Conservation (phyloP, 2,797 vertebrate genomes). For the Acanthurus tractus region DNA sequence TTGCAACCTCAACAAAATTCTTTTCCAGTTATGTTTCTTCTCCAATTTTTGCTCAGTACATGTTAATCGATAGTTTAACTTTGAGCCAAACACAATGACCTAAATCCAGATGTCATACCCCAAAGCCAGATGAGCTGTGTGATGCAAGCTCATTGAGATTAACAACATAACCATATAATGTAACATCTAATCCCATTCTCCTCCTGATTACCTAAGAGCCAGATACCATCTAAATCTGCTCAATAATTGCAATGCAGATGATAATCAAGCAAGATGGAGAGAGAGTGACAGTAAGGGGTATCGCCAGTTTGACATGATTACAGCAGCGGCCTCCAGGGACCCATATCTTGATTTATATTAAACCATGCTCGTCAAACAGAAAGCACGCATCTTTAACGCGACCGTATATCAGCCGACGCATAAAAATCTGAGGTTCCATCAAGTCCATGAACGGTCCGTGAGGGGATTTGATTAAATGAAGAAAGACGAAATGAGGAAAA, state of each 20-base stretch:
- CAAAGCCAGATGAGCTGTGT: slow-evolving; percentile 37
- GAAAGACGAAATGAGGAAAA: slow-evolving; percentile 28
- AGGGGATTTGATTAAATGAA: slow-evolving; percentile 60
- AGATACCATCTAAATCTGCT: slow-evolving; percentile 75
- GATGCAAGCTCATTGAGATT: slow-evolving; percentile 55
- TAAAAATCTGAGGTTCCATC: slow-evolving; percentile 70
- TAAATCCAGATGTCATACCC: slow-evolving; percentile 49
- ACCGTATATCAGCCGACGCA: slow-evolving; percentile 68
- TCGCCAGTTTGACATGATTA: slow-evolving; percentile 78
- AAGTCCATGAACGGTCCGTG: slow-evolving; percentile 57
- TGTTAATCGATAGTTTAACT: slow-evolving; percentile 42
- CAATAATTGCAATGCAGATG: slow-evolving; percentile 81
- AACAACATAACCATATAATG: slow-evolving; percentile 57
- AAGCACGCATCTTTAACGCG: slow-evolving; percentile 75
- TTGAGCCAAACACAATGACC: slow-evolving; percentile 49
- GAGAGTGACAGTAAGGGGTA: slow-evolving; percentile 67
- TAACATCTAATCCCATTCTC: slow-evolving; percentile 71
- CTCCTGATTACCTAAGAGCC: slow-evolving; percentile 70
- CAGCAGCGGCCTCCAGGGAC: slow-evolving; percentile 70
- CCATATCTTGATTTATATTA: slow-evolving; percentile 83
- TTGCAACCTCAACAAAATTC: slow-evolving; percentile 1
- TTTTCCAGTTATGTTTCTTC: not conserved
- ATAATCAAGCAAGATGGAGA: slow-evolving; percentile 71
- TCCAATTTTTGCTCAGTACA: not conserved
- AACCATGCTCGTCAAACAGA: slow-evolving; percentile 76